These are phyloP conservation scores for Diorhabda elongata DNA, from an alignment of 1,140 invertebrate species.

Conservation along the genomic window DNA sequence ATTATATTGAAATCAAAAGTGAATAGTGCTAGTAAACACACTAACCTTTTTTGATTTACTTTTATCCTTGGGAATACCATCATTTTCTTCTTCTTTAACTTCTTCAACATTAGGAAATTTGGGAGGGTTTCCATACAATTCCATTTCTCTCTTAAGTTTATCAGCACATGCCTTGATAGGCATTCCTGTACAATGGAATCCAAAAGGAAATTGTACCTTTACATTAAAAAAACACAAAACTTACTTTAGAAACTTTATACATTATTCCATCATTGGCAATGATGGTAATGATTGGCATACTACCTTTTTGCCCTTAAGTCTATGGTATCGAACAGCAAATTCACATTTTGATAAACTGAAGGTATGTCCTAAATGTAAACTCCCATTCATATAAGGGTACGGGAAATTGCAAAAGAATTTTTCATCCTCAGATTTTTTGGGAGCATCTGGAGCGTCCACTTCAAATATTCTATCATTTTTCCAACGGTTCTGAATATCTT, in stretches of 20 bases:
- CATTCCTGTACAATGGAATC: conserved; percentile 98
- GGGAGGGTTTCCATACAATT: conserved; percentile 89
- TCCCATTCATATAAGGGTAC: conserved; percentile 99
- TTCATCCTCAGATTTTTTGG: conserved; percentile 58
- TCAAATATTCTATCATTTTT: conserved; percentile 73
- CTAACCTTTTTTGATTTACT: conserved; percentile 93
- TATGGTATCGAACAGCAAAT: conserved; percentile 76
- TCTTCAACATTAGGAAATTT: conserved; percentile 71
- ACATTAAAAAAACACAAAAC: not conserved
- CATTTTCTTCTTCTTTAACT: conserved; percentile 50
- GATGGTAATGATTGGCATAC: not conserved
- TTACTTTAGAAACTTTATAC: too few species aligned
- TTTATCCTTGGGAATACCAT: conserved; percentile 82
- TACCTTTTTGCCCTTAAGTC: conserved; percentile 79
- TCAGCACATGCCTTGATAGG: conserved; percentile 97
- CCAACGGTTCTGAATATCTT: conserved; percentile 80
- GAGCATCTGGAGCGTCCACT: conserved; percentile 65
- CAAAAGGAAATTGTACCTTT: conserved; percentile 90
- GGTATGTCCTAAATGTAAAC: conserved; percentile 94
- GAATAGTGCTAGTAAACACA: not conserved
- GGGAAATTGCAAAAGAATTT: conserved; percentile 96
- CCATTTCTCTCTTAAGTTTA: conserved; percentile 92
- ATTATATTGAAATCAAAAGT: too few species aligned
- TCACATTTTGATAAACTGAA: conserved; percentile 98
- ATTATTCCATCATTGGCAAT: too few species aligned